A percentile compares a stretch with the other conserved stretches of the same genome.
Evolutionary conservation across 2,888 invertebrate genomes (phyloP).

Genomic region (Drosophila ochracea): DNA sequence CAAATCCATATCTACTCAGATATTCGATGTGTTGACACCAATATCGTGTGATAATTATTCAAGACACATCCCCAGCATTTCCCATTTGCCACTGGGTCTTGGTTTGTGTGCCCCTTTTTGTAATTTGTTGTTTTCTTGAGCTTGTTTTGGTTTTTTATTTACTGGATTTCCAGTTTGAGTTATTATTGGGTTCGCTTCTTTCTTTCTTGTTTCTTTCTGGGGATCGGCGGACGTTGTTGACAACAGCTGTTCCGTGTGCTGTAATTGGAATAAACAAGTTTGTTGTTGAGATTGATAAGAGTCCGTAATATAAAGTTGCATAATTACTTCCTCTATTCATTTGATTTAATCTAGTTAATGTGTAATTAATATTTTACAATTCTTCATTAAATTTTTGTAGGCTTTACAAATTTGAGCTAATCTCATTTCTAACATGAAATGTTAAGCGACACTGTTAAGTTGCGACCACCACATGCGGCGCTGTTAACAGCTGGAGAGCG

Average conservation of each 20-base stretch:
- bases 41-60: conserved; percentile 59
- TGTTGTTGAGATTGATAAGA: conserved; percentile 53
- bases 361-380: conserved; percentile 2
- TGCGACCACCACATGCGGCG: conserved; percentile 54
- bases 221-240: conserved; percentile 12
- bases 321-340: conserved; percentile 7
- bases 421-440: conserved; percentile 5
- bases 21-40: conserved; percentile 44
- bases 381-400: not conserved
- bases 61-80: conserved; percentile 37
- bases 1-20: conserved; percentile 39
- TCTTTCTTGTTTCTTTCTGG: conserved; percentile 4
- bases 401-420: not conserved
- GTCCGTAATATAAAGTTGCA: not conserved
- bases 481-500: conserved; percentile 55
- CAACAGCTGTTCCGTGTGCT: conserved; percentile 65
- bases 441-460: conserved; percentile 37
- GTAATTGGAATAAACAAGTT: conserved; percentile 64
- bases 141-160: conserved; percentile 60
- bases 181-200: conserved; percentile 21
- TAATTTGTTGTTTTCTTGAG: conserved; percentile 13
- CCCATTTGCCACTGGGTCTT: conserved; percentile 3
- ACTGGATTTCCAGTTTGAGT: conserved; percentile 6
- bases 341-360: conserved; percentile 18
- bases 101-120: conserved; percentile 3